phyloP scores from a whole-genome alignment of 2,113 vertebrate genomes.

The Hassar affinis region DNA sequence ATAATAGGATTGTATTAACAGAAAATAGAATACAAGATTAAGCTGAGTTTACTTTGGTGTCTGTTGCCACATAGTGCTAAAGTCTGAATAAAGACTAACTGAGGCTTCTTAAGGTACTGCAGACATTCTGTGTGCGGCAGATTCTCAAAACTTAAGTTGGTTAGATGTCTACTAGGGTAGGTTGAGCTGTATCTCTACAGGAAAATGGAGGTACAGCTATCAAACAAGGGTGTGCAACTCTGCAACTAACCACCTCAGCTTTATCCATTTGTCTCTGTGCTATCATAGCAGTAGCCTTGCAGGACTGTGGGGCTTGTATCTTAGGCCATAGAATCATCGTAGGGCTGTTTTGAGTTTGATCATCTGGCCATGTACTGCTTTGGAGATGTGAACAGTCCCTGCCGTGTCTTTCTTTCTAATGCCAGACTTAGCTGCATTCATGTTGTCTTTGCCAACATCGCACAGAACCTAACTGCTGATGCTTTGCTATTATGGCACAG shows the following conservation, averaged over 20 bases:
- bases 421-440: not conserved
- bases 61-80: not conserved
- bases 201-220: not conserved
- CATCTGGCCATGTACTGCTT: not conserved
- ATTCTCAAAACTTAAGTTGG: not conserved
- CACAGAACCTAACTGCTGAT: not conserved
- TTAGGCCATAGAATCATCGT: not conserved
- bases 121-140: not conserved
- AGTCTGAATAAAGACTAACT: not conserved
- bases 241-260: not conserved
- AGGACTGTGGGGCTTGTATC: not conserved
- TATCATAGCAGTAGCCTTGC: not conserved
- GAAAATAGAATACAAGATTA: conserved; percentile 24
- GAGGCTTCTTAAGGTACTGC: not conserved
- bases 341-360: not conserved
- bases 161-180: not conserved
- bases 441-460: not conserved
- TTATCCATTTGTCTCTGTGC: not conserved
- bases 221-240: not conserved
- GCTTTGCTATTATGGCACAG: not conserved
- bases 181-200: not conserved
- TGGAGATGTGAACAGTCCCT: not conserved
- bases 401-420: not conserved
- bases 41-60: conserved; percentile 10
- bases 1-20: conserved; percentile 34